phyloP scores from a whole-genome alignment of 2,888 invertebrate genomes.

The Periphyllus acericola region DNA sequence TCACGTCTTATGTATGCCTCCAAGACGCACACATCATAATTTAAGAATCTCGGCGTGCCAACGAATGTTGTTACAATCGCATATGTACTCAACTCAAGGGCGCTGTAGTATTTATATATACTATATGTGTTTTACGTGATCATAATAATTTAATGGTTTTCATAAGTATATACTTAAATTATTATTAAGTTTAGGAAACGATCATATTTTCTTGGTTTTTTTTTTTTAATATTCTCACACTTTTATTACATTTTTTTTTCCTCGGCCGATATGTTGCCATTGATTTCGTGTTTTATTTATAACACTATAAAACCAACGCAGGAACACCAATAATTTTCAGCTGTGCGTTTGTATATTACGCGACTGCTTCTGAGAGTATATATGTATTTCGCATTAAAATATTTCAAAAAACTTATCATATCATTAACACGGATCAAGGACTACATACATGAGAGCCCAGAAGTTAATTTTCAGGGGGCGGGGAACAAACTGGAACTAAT shows the following conservation, averaged over 20 bases:
- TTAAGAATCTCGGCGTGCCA: constrained; percentile 27
- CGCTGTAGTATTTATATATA: neutral
- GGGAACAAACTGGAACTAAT: too few species aligned
- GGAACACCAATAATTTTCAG: neutral
- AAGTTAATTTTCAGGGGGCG: too few species aligned
- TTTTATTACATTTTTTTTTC: constrained; percentile 16
- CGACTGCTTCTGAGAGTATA: neutral
- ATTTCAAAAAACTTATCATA: neutral
- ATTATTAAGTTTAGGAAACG: constrained; percentile 4
- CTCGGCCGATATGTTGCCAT: neutral
- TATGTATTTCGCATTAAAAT: neutral
- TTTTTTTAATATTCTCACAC: neutral
- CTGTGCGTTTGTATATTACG: neutral
- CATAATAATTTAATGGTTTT: constrained; percentile 34
- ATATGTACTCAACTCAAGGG: constrained; percentile 7
- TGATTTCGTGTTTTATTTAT: neutral
- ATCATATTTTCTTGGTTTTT: neutral
- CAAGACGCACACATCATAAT: constrained; percentile 6
- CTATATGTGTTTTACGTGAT: constrained; percentile 33
- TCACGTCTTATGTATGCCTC: neutral
- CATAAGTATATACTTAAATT: constrained; percentile 5
- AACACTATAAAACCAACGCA: neutral
- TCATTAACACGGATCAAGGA: too few species aligned
- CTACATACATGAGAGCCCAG: too few species aligned
- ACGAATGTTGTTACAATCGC: constrained; percentile 13